These are phyloP conservation scores for Columba guinea DNA, from an alignment of 2,797 vertebrate genomes.

Conservation along the genomic window DNA sequence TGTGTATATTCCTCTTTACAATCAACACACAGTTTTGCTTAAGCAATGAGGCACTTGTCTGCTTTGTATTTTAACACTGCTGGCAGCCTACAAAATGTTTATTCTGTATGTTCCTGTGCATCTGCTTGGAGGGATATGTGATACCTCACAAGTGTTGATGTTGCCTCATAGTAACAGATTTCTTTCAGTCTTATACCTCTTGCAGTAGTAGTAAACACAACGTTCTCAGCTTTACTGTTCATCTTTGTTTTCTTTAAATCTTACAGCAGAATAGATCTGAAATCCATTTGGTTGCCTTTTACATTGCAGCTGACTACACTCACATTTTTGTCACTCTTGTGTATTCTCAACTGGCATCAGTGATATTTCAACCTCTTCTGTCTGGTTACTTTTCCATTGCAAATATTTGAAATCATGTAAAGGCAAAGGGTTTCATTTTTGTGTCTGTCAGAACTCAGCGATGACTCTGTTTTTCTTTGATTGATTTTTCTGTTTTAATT, in stretches of 20 bases:
- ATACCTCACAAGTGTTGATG: background rate
- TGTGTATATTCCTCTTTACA: background rate
- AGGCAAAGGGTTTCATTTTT: background rate
- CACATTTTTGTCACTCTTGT: background rate
- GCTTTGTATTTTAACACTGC: background rate
- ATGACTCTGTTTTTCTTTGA: background rate
- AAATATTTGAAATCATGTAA: background rate
- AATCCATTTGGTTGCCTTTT: background rate
- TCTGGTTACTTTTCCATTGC: background rate
- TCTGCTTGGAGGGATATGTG: background rate
- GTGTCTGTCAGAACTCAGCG: background rate
- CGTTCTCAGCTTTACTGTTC: background rate
- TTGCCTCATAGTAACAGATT: background rate
- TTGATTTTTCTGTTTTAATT: background rate
- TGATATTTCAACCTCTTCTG: background rate
- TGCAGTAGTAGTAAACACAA: background rate
- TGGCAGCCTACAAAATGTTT: background rate
- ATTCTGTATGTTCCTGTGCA: background rate
- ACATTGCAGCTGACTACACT: background rate
- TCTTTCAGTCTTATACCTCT: background rate
- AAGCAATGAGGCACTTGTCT: slow-evolving; percentile 18
- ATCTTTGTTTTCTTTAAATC: background rate
- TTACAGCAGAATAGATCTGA: background rate
- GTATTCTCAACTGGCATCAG: background rate
- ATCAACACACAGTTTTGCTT: slow-evolving; percentile 3